Evolutionary conservation across 2,888 invertebrate species (phyloP), one percentile per base, ranked within the genome.

Genomic region (Lasioglossum malachurum): DNA sequence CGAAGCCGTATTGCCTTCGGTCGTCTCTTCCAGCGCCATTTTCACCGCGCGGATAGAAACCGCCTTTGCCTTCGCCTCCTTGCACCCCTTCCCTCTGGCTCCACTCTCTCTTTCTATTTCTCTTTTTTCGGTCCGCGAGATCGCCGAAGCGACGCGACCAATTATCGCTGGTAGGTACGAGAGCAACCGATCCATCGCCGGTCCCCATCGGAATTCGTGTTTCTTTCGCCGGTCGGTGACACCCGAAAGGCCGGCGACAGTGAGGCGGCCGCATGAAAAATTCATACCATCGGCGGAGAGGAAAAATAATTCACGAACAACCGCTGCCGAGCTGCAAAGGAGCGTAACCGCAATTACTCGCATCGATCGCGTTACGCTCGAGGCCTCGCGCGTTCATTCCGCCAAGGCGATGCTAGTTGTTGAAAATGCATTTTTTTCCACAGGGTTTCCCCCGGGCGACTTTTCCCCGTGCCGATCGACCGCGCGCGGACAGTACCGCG

Each of bases 131-230:
- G 87, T 88, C 87, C 83, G 84, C 83, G 84, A 84, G 82, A 89
- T 92, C 82, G 69, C 77, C 86, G 72, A 87, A 89, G 90, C 88
- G 82, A 82, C 85, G 83, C 84, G 86, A 88, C 83, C 90, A 86
- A 90, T 92, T 91, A 85, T 81, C 53, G 77, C 71, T 19, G 46
- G 31, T 69, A 41, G 53, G 10, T 10, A 53, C 53, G 53, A 49
- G n/a, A 57, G 35, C 23, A 41, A 69, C 38, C 69, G 77, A 67
- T 69, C 75, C 35, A 64, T 64, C 27, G 35, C 60, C 57, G 46
- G 41, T 74, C 53, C 72, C 46, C 7, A 53, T 49, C 64, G 60
- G 73, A 78, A 75, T 35, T 19, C 60, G 27, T 67, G n/a, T 57
- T 57, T n/a, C 8, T 4, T n/a, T 12, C 69, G 38, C 19, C 19